phyloP scores from a whole-genome alignment of 2,113 vertebrate species.

The Phrynosoma blainvillii region DNA sequence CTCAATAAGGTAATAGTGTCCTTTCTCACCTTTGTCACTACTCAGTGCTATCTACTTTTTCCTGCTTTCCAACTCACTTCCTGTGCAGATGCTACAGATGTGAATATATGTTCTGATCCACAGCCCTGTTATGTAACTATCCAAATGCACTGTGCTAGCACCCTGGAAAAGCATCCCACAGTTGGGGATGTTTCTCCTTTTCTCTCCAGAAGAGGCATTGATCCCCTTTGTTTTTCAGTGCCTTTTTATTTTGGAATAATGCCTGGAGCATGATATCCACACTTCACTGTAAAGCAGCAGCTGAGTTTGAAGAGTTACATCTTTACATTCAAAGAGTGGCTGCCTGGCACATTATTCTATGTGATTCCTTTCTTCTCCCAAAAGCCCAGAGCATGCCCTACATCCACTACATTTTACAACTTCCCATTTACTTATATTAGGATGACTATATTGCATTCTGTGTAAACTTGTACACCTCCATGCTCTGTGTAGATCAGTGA shows the following conservation, averaged over 20 bases:
- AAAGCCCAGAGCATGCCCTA: neutral
- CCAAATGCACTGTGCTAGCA: neutral
- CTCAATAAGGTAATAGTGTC: neutral
- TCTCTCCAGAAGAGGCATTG: neutral
- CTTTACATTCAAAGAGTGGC: conserved; percentile 15
- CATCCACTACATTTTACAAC: neutral
- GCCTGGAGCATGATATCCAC: conserved; percentile 1
- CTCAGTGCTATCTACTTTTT: neutral
- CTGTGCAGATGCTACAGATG: neutral
- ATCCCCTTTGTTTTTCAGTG: conserved; percentile 3
- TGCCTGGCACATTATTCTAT: neutral
- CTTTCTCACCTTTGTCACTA: neutral
- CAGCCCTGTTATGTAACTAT: too few relatives aligned
- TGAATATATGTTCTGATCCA: neutral
- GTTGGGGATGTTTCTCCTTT: neutral
- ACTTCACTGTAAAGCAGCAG: neutral
- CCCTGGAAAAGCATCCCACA: neutral
- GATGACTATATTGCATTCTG: neutral
- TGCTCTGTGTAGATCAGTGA: neutral
- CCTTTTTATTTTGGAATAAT: neutral
- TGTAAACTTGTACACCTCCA: neutral
- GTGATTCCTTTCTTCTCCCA: neutral
- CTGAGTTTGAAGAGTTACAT: conserved; percentile 17
- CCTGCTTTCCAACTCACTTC: neutral
- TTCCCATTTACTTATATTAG: neutral